Base-by-base conservation (phyloP, 2,888 invertebrate species). In the Antheraea assamensis region DNA sequence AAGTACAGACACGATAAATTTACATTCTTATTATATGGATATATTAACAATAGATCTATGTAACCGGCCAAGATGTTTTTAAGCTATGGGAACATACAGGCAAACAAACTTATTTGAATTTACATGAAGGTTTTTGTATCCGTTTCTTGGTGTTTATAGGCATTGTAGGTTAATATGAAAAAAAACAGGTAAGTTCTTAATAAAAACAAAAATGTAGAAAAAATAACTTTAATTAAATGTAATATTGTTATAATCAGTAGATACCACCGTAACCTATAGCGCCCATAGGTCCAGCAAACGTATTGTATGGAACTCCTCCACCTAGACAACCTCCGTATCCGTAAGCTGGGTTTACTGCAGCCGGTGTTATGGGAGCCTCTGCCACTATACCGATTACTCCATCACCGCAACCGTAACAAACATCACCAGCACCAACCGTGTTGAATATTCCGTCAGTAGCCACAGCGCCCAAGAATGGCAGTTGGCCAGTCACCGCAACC, bases 381-480 rank as follows among this genome's bases (percentile, higher is more conserved):
- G 75, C 74, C 55, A 78, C 74, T 21, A 76, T 76, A 68, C 76
- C 73, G 68, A 77, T 75, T 52, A 75, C 72, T 64, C 77, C 75
- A 42, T 77, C 81, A 3, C 86, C 85, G 74, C 85, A 82, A 52
- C 82, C 80, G 74, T 84, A 78, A 5, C 79, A 74, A 17, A 85
- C 84, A 10, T 78, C 76, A 21, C 86, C 87, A 55, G 81, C 79
- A 17, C 87, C 88, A 47, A 78, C 77, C 15, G 86, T 81, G 2
- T 84, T 81, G 27, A 88, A 71, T 8, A 74, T 74, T 0, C 87
- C 86, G 71, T 85, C 86, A 5, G 86, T 75, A 61, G 82, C 83
- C 0, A 87, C 87, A 7, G 87, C 83, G 3, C 85, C 85, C 13
- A 88, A 55, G 82, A 86, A 87, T 1, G 88, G 88, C 30, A 88